These are phyloP conservation scores for Muscicapa adusta DNA, from an alignment of 2,113 vertebrate genomes.

Conservation along the genomic window DNA sequence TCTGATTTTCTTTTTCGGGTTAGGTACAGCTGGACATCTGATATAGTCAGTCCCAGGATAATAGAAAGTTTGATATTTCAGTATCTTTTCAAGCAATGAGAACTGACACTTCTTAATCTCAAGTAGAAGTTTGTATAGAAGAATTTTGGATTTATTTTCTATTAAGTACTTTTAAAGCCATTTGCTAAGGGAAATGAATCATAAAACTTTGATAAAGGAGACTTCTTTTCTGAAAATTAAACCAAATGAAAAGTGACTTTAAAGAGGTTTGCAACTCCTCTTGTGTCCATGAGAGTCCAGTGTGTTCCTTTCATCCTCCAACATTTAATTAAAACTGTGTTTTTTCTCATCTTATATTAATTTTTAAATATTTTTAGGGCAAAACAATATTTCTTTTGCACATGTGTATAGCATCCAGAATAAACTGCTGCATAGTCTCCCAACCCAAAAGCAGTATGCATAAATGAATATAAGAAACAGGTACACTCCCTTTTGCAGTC, in stretches of 20 bases:
- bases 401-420: neutral
- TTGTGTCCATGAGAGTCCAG: neutral
- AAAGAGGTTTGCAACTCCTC: neutral
- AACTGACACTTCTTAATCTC: neutral
- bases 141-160: neutral
- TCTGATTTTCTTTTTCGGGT: neutral
- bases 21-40: neutral
- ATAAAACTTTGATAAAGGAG: neutral
- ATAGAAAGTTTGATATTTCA: neutral
- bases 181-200: neutral
- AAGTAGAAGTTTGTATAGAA: neutral
- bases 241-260: neutral
- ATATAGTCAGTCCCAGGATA: neutral
- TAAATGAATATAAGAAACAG: neutral
- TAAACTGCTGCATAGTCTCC: neutral
- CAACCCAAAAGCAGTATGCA: neutral
- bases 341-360: neutral
- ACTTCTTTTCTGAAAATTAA: neutral
- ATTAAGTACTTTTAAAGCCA: neutral
- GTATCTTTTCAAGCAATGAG: neutral
- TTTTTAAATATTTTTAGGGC: neutral
- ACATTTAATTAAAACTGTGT: neutral
- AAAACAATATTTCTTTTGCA: neutral
- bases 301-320: neutral
- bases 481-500: neutral